phyloP scores from a whole-genome alignment of 1,140 invertebrate genomes.

The Pachyrhynchus sulphureomaculatus region DNA sequence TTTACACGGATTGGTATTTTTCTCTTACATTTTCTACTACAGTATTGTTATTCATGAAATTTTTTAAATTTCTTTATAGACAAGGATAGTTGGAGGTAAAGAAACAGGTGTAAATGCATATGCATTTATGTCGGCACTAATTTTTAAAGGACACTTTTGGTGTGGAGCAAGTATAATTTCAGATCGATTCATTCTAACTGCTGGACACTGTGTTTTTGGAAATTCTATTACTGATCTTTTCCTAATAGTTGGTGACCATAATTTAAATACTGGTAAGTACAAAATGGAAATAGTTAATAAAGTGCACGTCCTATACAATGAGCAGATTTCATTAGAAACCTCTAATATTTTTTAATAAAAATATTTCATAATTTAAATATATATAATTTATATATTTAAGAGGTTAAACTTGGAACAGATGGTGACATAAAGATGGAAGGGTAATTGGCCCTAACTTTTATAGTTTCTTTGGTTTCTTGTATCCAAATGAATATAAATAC shows the following conservation, averaged over 20 bases:
- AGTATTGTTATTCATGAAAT: no score
- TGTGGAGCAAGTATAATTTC: conserved; percentile 70
- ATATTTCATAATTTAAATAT: no score
- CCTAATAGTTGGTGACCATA: conserved; percentile 56
- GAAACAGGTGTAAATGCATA: conserved; percentile 63
- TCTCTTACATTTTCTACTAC: no score
- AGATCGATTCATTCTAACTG: conserved; percentile 63
- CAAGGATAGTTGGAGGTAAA: conserved; percentile 61
- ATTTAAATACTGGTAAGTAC: conserved; percentile 32
- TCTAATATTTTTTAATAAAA: background rate
- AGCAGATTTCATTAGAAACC: background rate
- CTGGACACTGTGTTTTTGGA: conserved; percentile 64
- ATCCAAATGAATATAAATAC: no score
- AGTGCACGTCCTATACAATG: background rate
- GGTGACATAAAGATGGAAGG: no score
- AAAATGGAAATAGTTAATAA: no score
- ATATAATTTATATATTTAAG: no score
- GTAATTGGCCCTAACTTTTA: no score
- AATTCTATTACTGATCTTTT: conserved; percentile 37
- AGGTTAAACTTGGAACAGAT: background rate
- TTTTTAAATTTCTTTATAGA: no score
- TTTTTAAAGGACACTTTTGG: conserved; percentile 54
- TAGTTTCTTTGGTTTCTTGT: no score
- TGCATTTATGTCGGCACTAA: conserved; percentile 65
- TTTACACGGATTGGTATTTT: no score